Evolutionary conservation across 2,113 vertebrate species (phyloP), one percentile per base, ranked within the genome.

Genomic region (Cebidichthys violaceus): DNA sequence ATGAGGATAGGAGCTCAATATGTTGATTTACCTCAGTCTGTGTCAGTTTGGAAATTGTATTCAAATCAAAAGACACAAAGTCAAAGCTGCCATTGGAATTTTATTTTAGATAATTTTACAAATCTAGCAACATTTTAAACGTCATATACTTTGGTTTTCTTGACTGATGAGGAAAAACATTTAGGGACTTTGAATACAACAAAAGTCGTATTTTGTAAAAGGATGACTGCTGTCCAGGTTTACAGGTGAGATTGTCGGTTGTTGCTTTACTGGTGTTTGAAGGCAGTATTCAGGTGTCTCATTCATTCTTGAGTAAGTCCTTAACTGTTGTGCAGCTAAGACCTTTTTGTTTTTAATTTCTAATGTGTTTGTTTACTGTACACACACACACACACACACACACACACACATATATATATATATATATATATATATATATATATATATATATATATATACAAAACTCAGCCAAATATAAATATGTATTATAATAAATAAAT

Each of bases 31-130:
- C 18, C 7, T 31, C 15, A 62, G 55, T 15, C 15, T 31, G 24
- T 73, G 62, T 22, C 24, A 43, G 52, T 78, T 79, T 76, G 13
- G 3, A 64, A 11, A 47, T 68, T 61, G 37, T n/a, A 68, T 47
- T 57, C n/a, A 27, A 55, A 57, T 14, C 59, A 79, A 20, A 37
- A 73, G 11, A 59, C 60, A 64, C 31, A 68, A 43, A 50, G 3
- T 17, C 27, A 69, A 54, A 69, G 11, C 68, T 64, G 41, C 6
- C 27, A 1, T 20, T 4, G 1, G 27, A 64, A 77, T 67, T 22
- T 9, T 22, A n/a, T 50, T 50, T 43, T 27, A 6, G 22, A 20
- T 13, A 11, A 18, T 20, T 31, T 54, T 37, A 57, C 20, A 73
- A 2, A 35, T 61, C 17, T 14, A 43, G 24, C 15, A 64, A 68